phyloP scores from a whole-genome alignment of 2,797 vertebrate species.

The Pangasius larnaudii region DNA sequence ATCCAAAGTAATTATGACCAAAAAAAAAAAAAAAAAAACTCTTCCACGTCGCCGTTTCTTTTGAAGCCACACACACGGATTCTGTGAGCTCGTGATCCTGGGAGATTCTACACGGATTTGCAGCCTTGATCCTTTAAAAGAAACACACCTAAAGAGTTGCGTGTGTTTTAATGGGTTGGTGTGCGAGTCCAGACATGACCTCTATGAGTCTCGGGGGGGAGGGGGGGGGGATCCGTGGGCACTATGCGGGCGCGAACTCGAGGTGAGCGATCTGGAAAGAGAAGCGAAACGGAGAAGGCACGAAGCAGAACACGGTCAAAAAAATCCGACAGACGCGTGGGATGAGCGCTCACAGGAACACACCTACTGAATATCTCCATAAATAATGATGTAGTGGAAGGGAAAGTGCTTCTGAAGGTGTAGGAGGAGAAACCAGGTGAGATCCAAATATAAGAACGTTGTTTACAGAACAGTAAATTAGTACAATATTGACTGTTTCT shows the following conservation, averaged over 20 bases:
- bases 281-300: not conserved
- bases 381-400: not conserved
- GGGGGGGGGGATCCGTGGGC: not conserved
- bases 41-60: not conserved
- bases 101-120: not conserved
- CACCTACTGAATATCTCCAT: not conserved
- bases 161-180: conserved; percentile 16
- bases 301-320: not conserved
- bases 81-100: not conserved
- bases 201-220: not conserved
- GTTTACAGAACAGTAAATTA: not conserved
- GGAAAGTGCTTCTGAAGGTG: not conserved
- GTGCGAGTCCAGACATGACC: conserved; percentile 15
- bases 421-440: not conserved
- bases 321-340: not conserved
- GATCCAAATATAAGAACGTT: not conserved
- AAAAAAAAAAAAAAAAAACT: not conserved
- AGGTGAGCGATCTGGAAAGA: not conserved
- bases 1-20: not conserved
- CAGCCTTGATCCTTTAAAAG: not conserved
- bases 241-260: not conserved
- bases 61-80: not conserved
- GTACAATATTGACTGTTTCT: not conserved
- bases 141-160: not conserved
- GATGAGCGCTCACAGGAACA: not conserved